Base-by-base conservation (phyloP, 2,888 invertebrate genomes). In the Acleris cristana region DNA sequence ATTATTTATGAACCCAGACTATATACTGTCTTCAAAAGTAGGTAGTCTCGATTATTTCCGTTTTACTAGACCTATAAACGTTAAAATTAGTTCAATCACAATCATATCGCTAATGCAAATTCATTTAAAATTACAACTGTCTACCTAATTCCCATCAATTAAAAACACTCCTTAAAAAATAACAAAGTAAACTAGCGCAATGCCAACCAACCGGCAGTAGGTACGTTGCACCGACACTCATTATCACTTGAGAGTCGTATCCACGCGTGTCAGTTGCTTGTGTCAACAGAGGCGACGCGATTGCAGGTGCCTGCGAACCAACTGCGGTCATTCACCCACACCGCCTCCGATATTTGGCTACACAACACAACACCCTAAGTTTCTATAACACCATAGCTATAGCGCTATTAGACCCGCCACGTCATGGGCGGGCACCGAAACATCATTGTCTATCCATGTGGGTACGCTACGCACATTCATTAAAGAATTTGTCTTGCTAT, bases 271-370 rank as follows among this genome's bases (percentile, higher is more conserved):
- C 85, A 76, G 76, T 75, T 76, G 82, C 81, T 86, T 89, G 80
- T 89, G 88, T 90, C 88, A 90, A 90, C 87, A 89, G 81, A 81
- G 82, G 77, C 69, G 67, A 59, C 84, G 83, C 87, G 88, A 89
- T 87, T 89, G 90, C 91, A 91, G 91, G 92, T 91, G 86, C 85
- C 87, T 84, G 77, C 72, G 73, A 69, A 73, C 75, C 75, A 71
- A 71, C 75, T 72, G 79, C 81, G 90, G 87, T 89, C 89, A 71
- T 88, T 90, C 84, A 90, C 86, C 91, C 83, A 84, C 81, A 75
- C 79, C 80, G 85, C 83, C 83, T 80, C 83, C 83, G 83, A 90
- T 90, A 91, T 92, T 92, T 87, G 90, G 92, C 87, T 88, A 90
- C 83, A 82, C 81, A 81, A 81, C 83, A 83, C 78, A 77, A 80